Conservation (phyloP, 1,140 invertebrate genomes). For the Rhyacophila brunnea region DNA sequence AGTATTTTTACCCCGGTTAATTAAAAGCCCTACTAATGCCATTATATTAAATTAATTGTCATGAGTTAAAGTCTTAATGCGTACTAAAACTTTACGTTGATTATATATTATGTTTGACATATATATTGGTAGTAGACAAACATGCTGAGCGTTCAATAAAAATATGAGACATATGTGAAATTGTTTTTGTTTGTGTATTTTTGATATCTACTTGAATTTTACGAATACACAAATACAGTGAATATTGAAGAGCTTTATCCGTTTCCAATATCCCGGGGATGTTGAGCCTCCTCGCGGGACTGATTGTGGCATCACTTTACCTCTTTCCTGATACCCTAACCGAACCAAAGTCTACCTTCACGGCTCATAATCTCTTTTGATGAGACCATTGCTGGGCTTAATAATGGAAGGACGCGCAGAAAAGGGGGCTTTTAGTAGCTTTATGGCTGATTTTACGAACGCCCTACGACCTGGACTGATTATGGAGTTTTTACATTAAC, state of each 20-base stretch:
- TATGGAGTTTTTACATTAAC: background rate
- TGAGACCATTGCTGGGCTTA: slow-evolving; percentile 33
- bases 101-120: too few species aligned
- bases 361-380: slow-evolving; percentile 36
- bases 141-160: too few species aligned
- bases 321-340: background rate
- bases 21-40: too few species aligned
- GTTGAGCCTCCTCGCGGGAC: background rate
- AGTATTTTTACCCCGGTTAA: too few species aligned
- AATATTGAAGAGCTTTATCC: slow-evolving; percentile 22
- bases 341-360: slow-evolving; percentile 17
- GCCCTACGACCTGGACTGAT: background rate
- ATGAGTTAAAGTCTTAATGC: too few species aligned
- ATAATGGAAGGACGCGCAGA: slow-evolving; percentile 32
- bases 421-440: slow-evolving; percentile 23
- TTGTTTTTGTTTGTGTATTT: background rate
- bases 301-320: slow-evolving; percentile 4
- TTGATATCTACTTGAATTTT: background rate
- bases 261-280: slow-evolving; percentile 10
- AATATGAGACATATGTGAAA: too few species aligned
- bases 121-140: too few species aligned
- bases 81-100: too few species aligned
- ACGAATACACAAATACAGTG: slow-evolving; percentile 14
- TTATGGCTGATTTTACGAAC: slow-evolving; percentile 16
- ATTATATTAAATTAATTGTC: too few species aligned